phyloP scores from a whole-genome alignment of 2,797 vertebrate genomes.

The Trachurus trachurus region DNA sequence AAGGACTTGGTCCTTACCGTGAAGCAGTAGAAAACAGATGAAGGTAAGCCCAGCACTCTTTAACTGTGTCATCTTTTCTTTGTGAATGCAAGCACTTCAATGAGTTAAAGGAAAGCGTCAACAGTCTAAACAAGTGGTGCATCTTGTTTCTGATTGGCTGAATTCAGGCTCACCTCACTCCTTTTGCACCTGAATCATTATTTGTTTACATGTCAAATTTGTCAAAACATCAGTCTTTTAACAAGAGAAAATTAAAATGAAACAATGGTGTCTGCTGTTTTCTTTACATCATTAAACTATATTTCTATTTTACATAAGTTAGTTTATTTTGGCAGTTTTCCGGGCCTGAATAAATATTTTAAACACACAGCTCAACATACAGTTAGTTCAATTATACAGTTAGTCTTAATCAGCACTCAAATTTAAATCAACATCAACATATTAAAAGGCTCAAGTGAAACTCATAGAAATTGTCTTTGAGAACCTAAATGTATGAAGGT shows the following conservation, averaged over 20 bases:
- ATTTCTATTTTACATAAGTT: neutral
- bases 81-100: neutral
- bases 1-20: constrained; percentile 38
- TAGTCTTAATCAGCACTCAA: neutral
- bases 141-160: neutral
- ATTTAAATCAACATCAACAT: neutral
- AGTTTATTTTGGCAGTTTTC: neutral
- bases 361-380: neutral
- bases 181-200: neutral
- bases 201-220: neutral
- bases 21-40: constrained; percentile 36
- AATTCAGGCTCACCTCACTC: neutral
- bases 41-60: constrained; percentile 20
- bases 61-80: neutral
- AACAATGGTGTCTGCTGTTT: neutral
- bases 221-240: neutral
- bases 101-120: neutral
- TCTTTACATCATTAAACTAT: neutral
- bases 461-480: neutral
- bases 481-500: neutral
- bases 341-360: neutral
- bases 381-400: neutral
- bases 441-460: neutral
- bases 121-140: neutral
- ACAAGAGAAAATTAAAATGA: no score